Evolutionary conservation across 2,888 invertebrate species (phyloP).

Genomic region (Lymantria dispar): DNA sequence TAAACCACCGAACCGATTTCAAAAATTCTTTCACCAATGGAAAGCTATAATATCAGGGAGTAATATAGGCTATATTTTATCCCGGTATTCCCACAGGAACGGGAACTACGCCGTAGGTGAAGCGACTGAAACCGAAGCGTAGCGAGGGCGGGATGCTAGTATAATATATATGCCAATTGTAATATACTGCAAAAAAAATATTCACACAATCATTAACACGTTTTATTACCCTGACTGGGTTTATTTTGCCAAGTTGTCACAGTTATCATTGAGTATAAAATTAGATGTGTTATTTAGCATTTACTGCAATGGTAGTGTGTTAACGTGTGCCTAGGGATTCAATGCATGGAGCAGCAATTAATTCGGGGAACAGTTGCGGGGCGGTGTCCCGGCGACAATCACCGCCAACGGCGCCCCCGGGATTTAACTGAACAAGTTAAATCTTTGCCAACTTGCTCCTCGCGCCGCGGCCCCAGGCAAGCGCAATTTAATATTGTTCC

Average conservation of each 20-base stretch:
- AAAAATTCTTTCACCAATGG: too few species aligned
- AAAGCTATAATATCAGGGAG: too few species aligned
- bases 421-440: conserved; percentile 68
- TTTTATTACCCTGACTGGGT: conserved; percentile 6
- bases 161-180: too few species aligned
- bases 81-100: too few species aligned
- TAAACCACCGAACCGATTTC: too few species aligned
- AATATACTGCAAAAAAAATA: too few species aligned
- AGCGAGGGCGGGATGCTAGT: too few species aligned
- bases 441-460: conserved; percentile 69
- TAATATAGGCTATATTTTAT: too few species aligned
- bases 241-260: conserved; percentile 36
- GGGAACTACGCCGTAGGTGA: too few species aligned
- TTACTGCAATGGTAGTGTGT: conserved; percentile 57
- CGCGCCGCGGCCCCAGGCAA: conserved; percentile 21
- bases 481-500: conserved; percentile 44
- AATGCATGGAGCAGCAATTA: conserved; percentile 73
- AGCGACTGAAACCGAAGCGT: too few species aligned
- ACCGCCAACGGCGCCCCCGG: conserved; percentile 69
- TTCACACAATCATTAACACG: too few species aligned
- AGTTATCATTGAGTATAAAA: conserved; percentile 69
- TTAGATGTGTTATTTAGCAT: conserved; percentile 74
- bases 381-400: conserved; percentile 71
- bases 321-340: conserved; percentile 73
- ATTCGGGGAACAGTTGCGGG: conserved; percentile 43